These are phyloP conservation scores for Dendroctonus ponderosae DNA, from an alignment of 1,140 invertebrate genomes.

Conservation along the genomic window DNA sequence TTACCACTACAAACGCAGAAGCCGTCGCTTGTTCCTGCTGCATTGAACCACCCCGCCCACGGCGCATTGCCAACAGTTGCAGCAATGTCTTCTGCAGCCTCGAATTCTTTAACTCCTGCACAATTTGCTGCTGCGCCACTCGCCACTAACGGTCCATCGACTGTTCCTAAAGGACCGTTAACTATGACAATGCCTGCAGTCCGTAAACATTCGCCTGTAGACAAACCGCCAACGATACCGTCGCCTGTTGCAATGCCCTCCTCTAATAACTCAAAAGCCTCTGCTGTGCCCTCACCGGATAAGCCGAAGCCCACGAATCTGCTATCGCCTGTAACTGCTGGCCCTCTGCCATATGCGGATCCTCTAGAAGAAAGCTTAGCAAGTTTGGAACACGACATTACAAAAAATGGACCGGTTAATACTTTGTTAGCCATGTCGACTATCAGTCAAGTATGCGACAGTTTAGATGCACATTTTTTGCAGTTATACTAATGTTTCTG, in stretches of 20 bases:
- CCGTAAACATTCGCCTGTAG: conserved; percentile 17
- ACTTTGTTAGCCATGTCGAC: conserved; percentile 42
- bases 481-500: neutral
- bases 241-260: conserved; percentile 22
- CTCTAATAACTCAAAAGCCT: neutral
- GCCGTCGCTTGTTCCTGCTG: neutral
- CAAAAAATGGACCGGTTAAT: conserved; percentile 54
- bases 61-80: neutral
- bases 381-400: conserved; percentile 61
- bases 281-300: conserved; percentile 45
- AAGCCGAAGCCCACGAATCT: conserved; percentile 46
- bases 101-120: neutral
- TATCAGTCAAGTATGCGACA: conserved; percentile 35
- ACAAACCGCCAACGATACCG: conserved; percentile 34
- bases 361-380: conserved; percentile 67
- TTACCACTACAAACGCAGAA: conserved; percentile 11
- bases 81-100: too few species aligned
- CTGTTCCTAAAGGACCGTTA: conserved; percentile 42
- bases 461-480: neutral
- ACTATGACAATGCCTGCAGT: conserved; percentile 24
- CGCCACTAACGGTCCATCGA: conserved; percentile 32
- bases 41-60: neutral
- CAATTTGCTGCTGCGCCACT: conserved; percentile 14
- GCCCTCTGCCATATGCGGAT: conserved; percentile 51
- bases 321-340: conserved; percentile 44